Conservation (phyloP, 2,797 vertebrate species). For the Coregonus suidteri region DNA sequence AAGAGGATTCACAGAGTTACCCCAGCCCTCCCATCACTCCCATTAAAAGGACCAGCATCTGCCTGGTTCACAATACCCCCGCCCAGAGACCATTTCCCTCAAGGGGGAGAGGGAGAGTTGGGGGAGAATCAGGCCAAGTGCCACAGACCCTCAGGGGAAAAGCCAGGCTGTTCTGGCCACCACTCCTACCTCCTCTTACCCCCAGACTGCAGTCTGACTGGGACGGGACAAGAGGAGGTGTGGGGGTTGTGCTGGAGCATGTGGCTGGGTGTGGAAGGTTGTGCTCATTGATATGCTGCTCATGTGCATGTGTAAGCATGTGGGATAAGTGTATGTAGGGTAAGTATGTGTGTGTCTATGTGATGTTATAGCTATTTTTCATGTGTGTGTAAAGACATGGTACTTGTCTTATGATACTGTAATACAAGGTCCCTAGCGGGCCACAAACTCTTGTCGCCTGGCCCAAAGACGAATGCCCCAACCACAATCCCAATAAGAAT, state of each 20-base stretch:
- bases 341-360: slow-evolving; percentile 13
- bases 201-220: slow-evolving; percentile 61
- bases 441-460: neutral
- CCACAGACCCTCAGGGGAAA: slow-evolving; percentile 59
- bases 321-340: neutral
- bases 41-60: slow-evolving; percentile 68
- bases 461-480: neutral
- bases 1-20: slow-evolving; percentile 55
- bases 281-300: slow-evolving; percentile 55
- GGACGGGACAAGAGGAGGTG: slow-evolving; percentile 61
- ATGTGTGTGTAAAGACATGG: neutral
- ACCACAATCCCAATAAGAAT: neutral
- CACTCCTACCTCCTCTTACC: slow-evolving; percentile 35
- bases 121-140: slow-evolving; percentile 54
- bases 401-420: neutral
- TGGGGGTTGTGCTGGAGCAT: slow-evolving; percentile 37
- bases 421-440: neutral
- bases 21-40: slow-evolving; percentile 35
- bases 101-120: slow-evolving; percentile 46
- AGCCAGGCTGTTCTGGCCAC: slow-evolving; percentile 52
- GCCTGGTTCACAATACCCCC: slow-evolving; percentile 49
- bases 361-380: neutral
- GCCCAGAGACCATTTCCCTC: slow-evolving; percentile 64
- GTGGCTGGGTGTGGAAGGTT: slow-evolving; percentile 27
- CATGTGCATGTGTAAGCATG: slow-evolving; percentile 13